Conservation (phyloP, 2,888 invertebrate species). For the Trissoscelio sp. region DNA sequence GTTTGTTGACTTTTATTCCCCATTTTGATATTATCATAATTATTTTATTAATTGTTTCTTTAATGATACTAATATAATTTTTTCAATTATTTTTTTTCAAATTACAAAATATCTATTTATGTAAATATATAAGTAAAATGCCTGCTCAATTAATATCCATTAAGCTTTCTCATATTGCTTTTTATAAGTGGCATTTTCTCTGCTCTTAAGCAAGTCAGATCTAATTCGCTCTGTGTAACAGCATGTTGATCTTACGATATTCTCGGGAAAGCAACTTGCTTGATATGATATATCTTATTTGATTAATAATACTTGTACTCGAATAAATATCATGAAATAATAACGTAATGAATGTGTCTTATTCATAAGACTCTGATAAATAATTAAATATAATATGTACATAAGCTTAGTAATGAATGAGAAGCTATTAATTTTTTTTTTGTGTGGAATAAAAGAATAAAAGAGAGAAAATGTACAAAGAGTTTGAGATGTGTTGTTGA, state of each 20-base stretch:
- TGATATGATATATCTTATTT: conserved; percentile 5
- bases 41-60: no score
- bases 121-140: conserved; percentile 12
- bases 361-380: not conserved
- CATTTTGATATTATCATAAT: not conserved
- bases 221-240: conserved; percentile 47
- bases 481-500: conserved; percentile 74
- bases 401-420: no score
- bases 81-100: no score
- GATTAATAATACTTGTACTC: conserved; percentile 9
- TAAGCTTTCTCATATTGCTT: conserved; percentile 26
- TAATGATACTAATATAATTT: no score
- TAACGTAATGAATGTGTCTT: not conserved
- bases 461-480: conserved; percentile 21
- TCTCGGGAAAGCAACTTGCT: conserved; percentile 24
- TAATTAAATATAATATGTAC: not conserved
- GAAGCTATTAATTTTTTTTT: not conserved
- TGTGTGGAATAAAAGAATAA: not conserved
- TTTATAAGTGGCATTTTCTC: conserved; percentile 21
- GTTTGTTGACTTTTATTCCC: conserved; percentile 79
- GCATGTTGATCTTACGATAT: conserved; percentile 48
- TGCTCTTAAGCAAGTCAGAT: conserved; percentile 27
- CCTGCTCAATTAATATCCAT: conserved; percentile 30
- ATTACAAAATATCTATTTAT: no score
- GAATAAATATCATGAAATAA: not conserved